Base-by-base conservation (phyloP, 2,888 invertebrate genomes). In the Andrena dorsata region DNA sequence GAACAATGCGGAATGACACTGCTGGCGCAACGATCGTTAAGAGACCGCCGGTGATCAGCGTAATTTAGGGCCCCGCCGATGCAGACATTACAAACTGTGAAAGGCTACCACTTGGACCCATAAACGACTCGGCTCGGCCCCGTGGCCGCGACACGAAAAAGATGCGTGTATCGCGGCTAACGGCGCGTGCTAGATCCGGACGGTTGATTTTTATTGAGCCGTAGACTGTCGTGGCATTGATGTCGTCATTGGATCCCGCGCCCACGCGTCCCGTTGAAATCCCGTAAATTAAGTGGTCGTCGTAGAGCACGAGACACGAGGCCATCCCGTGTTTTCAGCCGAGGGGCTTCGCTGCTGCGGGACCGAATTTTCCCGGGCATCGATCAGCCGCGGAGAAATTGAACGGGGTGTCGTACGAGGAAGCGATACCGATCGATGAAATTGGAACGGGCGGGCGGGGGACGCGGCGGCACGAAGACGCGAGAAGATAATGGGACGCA, bases 1-100 rank as follows among this genome's bases (percentile, higher is more conserved):
- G 88, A 85, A 88, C 88, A 88, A 88, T 88, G 75, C 85, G 80
- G 82, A 87, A 88, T 87, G 87, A 88, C 86, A 86, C 74, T 30
- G 82, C 61, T 79, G 76, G 70, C 78, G 75, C 74, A 82, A 74
- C 80, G 76, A 82, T 88, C 85, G 83, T 86, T 87, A 78, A 76
- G 65, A 71, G 79, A 77, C 71, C 73, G 80, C 65, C 66, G 80
- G 74, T 83, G 81, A 86, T 85, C 86, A 77, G 60, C 64, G 79
- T 83, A 86, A 84, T 88, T 88, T 85, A 88, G 78, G 35, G 7
- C 70, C 75, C 32, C 28, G 49, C 49, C 73, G 77, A 73, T 58
- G 71, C 70, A 63, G 72, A 72, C 78, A 73, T 81, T 86, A 76
- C 74, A 76, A 79, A 83, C 86, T 66, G 73, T 76, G 82, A 78